Conservation (phyloP, 1,140 invertebrate genomes). For the Acromyrmex echinatior region DNA sequence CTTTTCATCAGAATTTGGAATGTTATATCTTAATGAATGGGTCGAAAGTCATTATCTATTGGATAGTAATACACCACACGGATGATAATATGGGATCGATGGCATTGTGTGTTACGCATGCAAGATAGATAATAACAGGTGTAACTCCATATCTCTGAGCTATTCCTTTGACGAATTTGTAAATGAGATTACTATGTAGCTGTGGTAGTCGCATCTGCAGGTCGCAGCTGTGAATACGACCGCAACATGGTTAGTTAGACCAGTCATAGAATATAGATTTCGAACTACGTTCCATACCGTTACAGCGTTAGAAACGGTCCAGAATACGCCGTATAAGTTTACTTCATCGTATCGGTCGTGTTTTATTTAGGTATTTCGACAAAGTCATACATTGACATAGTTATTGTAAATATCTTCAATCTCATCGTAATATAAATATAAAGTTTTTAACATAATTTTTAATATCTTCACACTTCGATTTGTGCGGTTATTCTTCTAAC, state of each 20-base stretch:
- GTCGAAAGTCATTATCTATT: conserved; percentile 33
- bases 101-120: conserved; percentile 5
- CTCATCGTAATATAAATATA: neutral
- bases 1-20: conserved; percentile 1
- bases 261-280: conserved; percentile 40
- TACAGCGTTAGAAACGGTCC: conserved; percentile 37
- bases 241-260: conserved; percentile 40
- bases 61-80: neutral
- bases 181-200: conserved; percentile 63
- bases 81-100: conserved; percentile 28
- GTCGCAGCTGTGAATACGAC: conserved; percentile 32
- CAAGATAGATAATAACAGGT: conserved; percentile 23
- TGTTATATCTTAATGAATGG: conserved; percentile 43
- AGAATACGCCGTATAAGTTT: neutral
- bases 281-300: neutral
- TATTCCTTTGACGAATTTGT: conserved; percentile 66
- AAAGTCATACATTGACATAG: neutral
- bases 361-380: neutral
- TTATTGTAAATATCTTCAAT: neutral
- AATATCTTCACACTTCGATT: too few species aligned
- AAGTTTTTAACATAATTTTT: neutral
- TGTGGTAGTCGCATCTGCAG: conserved; percentile 32
- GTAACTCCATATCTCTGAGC: conserved; percentile 26
- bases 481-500: too few species aligned
- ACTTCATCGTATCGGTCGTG: neutral